phyloP scores from a whole-genome alignment of 2,797 vertebrate genomes.

The Microhierax caerulescens region DNA sequence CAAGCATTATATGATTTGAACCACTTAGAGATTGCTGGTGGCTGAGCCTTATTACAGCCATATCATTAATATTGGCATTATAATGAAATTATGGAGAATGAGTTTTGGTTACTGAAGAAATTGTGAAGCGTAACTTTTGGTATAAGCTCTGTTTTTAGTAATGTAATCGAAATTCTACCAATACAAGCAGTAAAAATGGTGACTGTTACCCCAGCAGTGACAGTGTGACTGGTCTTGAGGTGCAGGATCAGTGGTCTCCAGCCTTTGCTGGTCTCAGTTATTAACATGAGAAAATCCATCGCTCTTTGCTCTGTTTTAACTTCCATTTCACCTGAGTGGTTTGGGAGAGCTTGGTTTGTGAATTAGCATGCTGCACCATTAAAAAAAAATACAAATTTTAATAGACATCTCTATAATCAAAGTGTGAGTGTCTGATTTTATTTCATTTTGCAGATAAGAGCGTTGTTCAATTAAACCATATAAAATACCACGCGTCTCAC shows the following conservation, averaged over 20 bases:
- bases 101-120: neutral
- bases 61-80: neutral
- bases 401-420: neutral
- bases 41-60: neutral
- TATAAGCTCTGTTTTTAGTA: neutral
- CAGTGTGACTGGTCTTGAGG: neutral
- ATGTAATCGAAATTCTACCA: neutral
- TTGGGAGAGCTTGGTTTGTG: neutral
- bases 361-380: neutral
- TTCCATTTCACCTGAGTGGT: neutral
- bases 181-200: neutral
- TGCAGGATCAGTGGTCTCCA: neutral
- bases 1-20: neutral
- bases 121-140: neutral
- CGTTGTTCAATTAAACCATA: neutral
- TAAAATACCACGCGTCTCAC: neutral
- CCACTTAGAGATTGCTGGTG: neutral
- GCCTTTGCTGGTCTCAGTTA: neutral
- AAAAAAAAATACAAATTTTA: neutral
- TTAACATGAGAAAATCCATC: rapidly evolving
- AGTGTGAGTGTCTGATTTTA: neutral
- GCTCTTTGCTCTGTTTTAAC: neutral
- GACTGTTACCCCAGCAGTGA: neutral
- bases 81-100: neutral
- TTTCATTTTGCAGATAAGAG: neutral